Conservation (phyloP, 30 jellyfish, hydroid and myxozoan genomes). For the Turritopsis rubra region DNA sequence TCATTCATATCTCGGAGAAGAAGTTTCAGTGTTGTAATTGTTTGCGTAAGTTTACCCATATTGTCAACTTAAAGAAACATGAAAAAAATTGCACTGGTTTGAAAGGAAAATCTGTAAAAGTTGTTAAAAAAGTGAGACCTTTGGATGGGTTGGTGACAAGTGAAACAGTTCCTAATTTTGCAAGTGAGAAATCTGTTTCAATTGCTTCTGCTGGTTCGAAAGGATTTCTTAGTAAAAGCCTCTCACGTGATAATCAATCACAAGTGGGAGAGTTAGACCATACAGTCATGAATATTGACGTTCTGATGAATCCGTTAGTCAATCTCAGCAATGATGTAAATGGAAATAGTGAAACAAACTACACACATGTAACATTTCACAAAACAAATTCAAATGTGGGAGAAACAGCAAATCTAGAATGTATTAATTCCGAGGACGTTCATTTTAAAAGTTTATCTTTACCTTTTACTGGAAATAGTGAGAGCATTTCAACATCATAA, state of each 20-base stretch:
- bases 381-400: neutral
- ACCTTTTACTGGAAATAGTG: neutral
- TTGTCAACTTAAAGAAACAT: constrained; percentile 11
- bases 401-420: neutral
- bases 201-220: neutral
- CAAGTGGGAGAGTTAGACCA: neutral
- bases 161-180: neutral
- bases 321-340: neutral
- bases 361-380: neutral
- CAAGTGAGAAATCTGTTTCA: neutral
- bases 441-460: neutral
- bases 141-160: neutral
- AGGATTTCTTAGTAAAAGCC: neutral
- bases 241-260: neutral
- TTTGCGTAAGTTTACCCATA: constrained; percentile 6
- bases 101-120: neutral
- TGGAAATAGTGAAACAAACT: neutral
- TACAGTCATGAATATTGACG: neutral
- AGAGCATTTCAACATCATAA: neutral
- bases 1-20: neutral
- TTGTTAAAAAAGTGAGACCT: neutral
- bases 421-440: neutral
- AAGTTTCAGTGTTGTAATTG: neutral
- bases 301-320: neutral
- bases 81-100: constrained; percentile 16